Evolutionary conservation across 2,113 vertebrate species (phyloP).

Genomic region (Hippocampus zosterae): DNA sequence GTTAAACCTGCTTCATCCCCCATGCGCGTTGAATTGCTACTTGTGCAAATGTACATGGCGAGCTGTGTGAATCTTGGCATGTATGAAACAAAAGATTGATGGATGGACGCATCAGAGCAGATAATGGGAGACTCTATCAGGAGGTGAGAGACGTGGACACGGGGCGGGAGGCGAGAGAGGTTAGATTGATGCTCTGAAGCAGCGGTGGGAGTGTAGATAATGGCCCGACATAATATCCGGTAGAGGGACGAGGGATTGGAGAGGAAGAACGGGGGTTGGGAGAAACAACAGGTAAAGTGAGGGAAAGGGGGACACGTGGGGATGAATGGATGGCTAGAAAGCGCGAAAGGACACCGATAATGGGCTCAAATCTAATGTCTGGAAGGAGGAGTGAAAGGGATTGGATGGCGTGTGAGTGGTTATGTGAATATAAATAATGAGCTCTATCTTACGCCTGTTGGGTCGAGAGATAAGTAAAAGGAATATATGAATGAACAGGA

Average conservation of each 20-base stretch:
- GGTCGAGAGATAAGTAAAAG: slow-evolving; percentile 31
- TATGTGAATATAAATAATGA: slow-evolving; percentile 41
- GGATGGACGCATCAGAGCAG: slow-evolving; percentile 37
- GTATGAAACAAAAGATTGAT: slow-evolving; percentile 40
- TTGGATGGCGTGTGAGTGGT: slow-evolving; percentile 16
- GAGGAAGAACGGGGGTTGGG: slow-evolving; percentile 20
- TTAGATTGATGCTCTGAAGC: slow-evolving; percentile 55
- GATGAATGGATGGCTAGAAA: slow-evolving; percentile 21
- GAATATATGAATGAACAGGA: slow-evolving; percentile 24
- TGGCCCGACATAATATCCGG: slow-evolving; percentile 61
- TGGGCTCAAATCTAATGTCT: slow-evolving; percentile 40
- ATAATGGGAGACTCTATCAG: slow-evolving; percentile 56
- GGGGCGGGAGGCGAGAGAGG: slow-evolving; percentile 52
- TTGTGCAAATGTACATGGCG: slow-evolving; percentile 32
- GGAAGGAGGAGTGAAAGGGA: slow-evolving; percentile 24
- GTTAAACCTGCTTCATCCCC: neutral
- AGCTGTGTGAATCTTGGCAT: slow-evolving; percentile 34
- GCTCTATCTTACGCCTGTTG: slow-evolving; percentile 41
- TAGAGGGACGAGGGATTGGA: slow-evolving; percentile 20
- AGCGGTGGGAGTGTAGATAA: slow-evolving; percentile 60
- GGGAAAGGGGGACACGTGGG: slow-evolving; percentile 12
- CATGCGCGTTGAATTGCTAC: neutral
- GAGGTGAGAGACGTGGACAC: slow-evolving; percentile 54
- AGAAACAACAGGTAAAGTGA: slow-evolving; percentile 36
- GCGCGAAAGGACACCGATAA: slow-evolving; percentile 29